Conservation (phyloP, 2,797 vertebrate species). For the Discoglossus pictus region DNA sequence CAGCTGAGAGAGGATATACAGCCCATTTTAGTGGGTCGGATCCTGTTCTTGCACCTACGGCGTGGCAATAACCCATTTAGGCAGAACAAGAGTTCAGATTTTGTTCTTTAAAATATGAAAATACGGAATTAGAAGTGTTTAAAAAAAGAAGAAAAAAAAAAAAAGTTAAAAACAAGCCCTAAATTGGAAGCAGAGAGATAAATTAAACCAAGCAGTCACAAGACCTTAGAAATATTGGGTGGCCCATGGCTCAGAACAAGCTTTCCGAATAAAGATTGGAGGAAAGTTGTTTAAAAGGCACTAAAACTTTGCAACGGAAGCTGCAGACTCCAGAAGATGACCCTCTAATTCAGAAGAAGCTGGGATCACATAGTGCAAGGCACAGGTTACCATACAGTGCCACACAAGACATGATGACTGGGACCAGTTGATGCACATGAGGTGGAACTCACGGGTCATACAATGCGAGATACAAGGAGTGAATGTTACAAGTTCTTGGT, state of each 20-base stretch:
- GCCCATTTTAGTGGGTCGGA: no score
- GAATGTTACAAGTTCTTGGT: no score
- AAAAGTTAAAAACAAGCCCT: neutral
- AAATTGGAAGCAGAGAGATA: neutral
- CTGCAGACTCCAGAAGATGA: neutral
- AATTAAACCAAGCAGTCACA: neutral
- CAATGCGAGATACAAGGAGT: no score
- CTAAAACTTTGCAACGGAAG: neutral
- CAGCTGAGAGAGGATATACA: neutral
- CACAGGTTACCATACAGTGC: neutral
- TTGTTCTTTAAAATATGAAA: neutral
- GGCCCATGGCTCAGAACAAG: neutral
- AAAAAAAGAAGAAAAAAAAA: neutral
- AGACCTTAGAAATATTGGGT: neutral
- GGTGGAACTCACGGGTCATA: no score
- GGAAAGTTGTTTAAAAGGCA: neutral
- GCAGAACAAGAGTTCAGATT: neutral
- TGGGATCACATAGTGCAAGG: neutral
- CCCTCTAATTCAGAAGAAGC: neutral
- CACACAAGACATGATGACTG: constrained; percentile 1
- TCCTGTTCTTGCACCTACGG: no score
- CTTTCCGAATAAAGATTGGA: neutral
- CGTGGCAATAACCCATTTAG: no score
- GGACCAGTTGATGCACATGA: no score
- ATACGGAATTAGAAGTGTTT: neutral